Evolutionary conservation across 2,888 invertebrate genomes (phyloP).

Genomic region (Encarsia formosa): DNA sequence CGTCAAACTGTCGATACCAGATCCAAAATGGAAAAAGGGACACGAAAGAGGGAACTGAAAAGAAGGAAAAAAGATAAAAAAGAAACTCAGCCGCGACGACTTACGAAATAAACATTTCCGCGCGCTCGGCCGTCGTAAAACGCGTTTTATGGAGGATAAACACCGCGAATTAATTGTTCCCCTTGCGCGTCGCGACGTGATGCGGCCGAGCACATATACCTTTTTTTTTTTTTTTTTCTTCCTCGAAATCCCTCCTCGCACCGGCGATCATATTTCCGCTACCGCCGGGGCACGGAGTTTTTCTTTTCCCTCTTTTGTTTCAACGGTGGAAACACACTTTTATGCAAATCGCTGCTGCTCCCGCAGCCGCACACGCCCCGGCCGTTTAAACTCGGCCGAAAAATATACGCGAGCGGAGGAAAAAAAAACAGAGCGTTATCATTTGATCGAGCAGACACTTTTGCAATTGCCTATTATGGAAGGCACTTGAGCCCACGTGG

Average conservation of each 20-base stretch:
- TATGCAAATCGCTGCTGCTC: constrained; percentile 24
- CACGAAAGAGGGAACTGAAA: no score
- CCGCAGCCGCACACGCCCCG: no score
- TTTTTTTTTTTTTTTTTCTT: background rate
- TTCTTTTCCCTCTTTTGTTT: constrained; percentile 2
- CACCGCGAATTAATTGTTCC: background rate
- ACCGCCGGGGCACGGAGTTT: background rate
- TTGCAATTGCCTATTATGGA: background rate
- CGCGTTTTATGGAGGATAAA: no score
- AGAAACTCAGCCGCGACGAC: no score
- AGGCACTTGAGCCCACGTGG: no score
- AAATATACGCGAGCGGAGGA: constrained; percentile 9
- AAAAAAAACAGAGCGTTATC: no score
- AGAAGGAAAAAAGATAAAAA: no score
- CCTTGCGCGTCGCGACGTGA: background rate
- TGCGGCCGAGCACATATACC: no score
- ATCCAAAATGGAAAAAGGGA: no score
- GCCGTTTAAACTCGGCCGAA: constrained; percentile 15
- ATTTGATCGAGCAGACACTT: constrained; percentile 1
- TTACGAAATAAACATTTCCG: no score
- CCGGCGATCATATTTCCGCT: constrained; percentile 8
- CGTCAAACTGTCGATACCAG: no score
- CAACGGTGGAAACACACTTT: constrained; percentile 16
- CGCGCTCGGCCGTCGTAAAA: no score
- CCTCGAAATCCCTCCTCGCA: background rate